Percentiles rank a stretch among this genome's conserved stretches.
These are phyloP conservation scores for Canis aureus DNA, from an alignment of 2,113 vertebrate genomes.

Conservation along the genomic window DNA sequence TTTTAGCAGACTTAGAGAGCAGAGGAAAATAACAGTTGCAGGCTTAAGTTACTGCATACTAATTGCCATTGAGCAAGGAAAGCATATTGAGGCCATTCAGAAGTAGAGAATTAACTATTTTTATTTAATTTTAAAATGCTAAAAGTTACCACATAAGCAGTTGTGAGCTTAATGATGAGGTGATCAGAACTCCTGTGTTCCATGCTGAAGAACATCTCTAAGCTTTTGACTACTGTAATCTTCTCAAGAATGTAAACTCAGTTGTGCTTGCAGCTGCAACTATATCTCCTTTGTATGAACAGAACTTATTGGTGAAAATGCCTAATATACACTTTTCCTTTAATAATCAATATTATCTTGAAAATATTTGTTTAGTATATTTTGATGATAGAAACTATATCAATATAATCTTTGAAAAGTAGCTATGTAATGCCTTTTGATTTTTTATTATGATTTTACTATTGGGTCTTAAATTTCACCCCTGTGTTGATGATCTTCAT, in stretches of 20 bases:
- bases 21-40: conserved; percentile 60
- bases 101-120: conserved; percentile 73
- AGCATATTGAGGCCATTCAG: conserved; percentile 47
- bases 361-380: conserved; percentile 71
- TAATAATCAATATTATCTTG: conserved; percentile 75
- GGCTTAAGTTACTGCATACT: conserved; percentile 59
- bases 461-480: conserved; percentile 16
- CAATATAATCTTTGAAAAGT: conserved; percentile 35
- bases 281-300: conserved; percentile 83
- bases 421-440: conserved; percentile 68
- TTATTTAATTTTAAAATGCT: conserved; percentile 82
- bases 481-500: neutral
- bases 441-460: conserved; percentile 10
- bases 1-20: neutral
- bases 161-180: conserved; percentile 79
- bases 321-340: conserved; percentile 84
- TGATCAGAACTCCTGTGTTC: conserved; percentile 64
- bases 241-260: conserved; percentile 80
- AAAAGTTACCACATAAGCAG: conserved; percentile 70
- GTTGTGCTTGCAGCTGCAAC: conserved; percentile 80
- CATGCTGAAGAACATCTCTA: conserved; percentile 76
- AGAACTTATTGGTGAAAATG: conserved; percentile 79
- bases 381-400: conserved; percentile 15
- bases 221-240: conserved; percentile 80
- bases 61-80: conserved; percentile 76